phyloP scores from a whole-genome alignment of 1,140 invertebrate species.

The Drosophila jambulina region DNA sequence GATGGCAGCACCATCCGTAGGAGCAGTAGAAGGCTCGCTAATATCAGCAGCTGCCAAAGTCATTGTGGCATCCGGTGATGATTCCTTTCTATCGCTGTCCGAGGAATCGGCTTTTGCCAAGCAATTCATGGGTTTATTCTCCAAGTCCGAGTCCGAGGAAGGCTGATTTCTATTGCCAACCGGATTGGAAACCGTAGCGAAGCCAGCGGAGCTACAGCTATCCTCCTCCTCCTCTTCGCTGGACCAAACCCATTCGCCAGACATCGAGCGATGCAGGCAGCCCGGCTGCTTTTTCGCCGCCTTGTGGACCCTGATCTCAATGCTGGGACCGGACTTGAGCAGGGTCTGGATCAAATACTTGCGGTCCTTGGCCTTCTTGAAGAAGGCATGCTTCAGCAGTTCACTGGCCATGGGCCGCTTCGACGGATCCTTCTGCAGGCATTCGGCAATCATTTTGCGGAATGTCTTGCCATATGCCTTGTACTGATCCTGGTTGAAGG shows the following conservation, averaged over 20 bases:
- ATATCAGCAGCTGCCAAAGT: constrained; percentile 15
- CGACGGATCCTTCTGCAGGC: constrained; percentile 96
- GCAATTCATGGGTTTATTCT: constrained; percentile 87
- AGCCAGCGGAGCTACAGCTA: constrained; percentile 54
- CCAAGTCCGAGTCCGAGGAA: constrained; percentile 82
- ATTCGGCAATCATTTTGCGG: constrained; percentile 97
- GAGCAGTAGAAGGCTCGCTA: background rate
- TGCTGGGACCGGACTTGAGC: constrained; percentile 93
- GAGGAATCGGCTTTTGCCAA: constrained; percentile 86
- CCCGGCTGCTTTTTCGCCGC: constrained; percentile 94
- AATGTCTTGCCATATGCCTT: constrained; percentile 99
- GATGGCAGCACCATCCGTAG: background rate
- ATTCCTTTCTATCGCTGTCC: constrained; percentile 84
- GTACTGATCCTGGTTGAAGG: constrained; percentile 98
- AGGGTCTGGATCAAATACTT: constrained; percentile 96
- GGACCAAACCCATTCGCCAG: constrained; percentile 99
- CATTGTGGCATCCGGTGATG: constrained; percentile 71
- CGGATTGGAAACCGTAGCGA: background rate
- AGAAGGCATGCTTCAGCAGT: constrained; percentile 98
- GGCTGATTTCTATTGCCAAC: constrained; percentile 67
- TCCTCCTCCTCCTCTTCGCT: constrained; percentile 87
- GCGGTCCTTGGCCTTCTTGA: constrained; percentile 99
- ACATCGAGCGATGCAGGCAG: constrained; percentile 95
- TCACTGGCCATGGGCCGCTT: constrained; percentile 98
- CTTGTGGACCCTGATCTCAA: constrained; percentile 95